Base-by-base conservation (phyloP, 2,888 invertebrate genomes). In the Spodoptera exigua region DNA sequence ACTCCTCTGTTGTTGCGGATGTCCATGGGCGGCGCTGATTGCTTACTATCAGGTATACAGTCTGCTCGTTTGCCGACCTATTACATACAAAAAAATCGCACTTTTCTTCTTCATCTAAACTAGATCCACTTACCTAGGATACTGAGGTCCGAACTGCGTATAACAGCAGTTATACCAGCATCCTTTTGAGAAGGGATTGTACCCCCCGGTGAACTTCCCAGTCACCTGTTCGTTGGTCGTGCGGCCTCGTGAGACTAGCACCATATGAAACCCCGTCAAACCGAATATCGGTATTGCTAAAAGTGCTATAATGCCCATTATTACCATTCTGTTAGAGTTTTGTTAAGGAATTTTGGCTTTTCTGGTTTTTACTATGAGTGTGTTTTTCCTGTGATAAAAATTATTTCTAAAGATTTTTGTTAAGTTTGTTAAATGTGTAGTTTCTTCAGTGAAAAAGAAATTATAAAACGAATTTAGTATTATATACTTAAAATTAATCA, bases 151-250 rank as follows among this genome's bases (percentile, higher is more conserved):
- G 90, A 98, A 99, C 84, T 99, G 97, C 69, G 98, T 97, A 87
- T 98, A 98, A 89, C 98, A 98, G 93, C 99, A 99, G 92, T 99
- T 99, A 85, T 97, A 96, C 96, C 97, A 97, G 90, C 99, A 99
- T 32, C 99, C 99, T 84, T 97, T 95, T 3, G 98, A 99, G 95
- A 99, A 99, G 54, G 99, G 99, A 95, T 99, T 99, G 92, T 98
- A 99, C 37, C 99, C 99, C 55, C 99, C 99, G 85, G 99, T 98
- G 95, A 99, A 99, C 95, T 99, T 99, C 59, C 99, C 99, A 13
- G 99, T 99, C 67, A 99, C 99, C 95, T 99, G 99, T 94, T 99
- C 99, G 94, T 99, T 99, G 73, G 99, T 99, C 58, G 99, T 99
- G 74, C 99, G 96, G 37, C 99, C 99, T 67, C 99, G 95, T 27